Evolutionary conservation across 2,113 vertebrate species (phyloP).

Genomic region (Triplophysa rosa): DNA sequence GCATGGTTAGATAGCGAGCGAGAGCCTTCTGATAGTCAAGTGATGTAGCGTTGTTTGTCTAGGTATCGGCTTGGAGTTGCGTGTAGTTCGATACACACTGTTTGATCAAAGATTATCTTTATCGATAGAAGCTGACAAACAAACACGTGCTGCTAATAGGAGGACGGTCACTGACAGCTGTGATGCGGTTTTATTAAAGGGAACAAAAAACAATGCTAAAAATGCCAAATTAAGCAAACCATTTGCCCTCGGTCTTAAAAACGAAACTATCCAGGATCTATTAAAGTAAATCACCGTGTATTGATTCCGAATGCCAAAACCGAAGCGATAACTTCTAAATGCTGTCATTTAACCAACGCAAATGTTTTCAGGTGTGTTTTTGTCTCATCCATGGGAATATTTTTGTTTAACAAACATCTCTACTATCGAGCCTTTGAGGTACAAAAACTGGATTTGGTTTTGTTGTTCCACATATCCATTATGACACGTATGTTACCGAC

Average conservation of each 20-base stretch:
- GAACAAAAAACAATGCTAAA: not conserved
- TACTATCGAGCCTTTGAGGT: too few species aligned
- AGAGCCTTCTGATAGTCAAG: slow-evolving; percentile 20
- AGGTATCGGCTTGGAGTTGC: slow-evolving; percentile 47
- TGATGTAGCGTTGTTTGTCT: slow-evolving; percentile 62
- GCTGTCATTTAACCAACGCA: not conserved
- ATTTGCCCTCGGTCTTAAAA: not conserved
- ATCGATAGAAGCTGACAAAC: slow-evolving; percentile 70
- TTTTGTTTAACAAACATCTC: too few species aligned
- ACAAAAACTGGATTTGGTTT: too few species aligned
- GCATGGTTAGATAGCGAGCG: slow-evolving; percentile 11
- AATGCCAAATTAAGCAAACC: not conserved
- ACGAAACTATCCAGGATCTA: not conserved
- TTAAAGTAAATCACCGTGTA: not conserved
- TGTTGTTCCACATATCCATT: slow-evolving; percentile 29
- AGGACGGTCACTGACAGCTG: slow-evolving; percentile 56
- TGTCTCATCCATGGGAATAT: not conserved
- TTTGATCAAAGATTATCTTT: slow-evolving; percentile 70
- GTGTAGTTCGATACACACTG: slow-evolving; percentile 65
- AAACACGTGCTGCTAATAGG: slow-evolving; percentile 66
- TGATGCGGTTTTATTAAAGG: not conserved
- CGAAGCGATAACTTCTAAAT: not conserved
- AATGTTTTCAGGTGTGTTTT: not conserved
- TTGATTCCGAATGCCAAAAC: not conserved
- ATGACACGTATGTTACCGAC: slow-evolving; percentile 31